phyloP scores from a whole-genome alignment of 2,888 invertebrate species.

The Parnassius orleans region DNA sequence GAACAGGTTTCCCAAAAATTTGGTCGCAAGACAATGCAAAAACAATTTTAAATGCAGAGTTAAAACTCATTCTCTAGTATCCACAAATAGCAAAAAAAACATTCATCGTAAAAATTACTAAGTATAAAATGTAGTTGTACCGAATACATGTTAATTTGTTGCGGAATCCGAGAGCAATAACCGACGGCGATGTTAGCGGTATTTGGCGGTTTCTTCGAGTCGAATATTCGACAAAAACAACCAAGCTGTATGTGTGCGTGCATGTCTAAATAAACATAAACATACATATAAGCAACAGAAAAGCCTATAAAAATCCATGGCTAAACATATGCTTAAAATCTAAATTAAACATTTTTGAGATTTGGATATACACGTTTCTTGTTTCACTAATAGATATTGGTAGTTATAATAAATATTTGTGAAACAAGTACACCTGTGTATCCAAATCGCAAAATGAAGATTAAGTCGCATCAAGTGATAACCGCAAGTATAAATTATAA shows the following conservation, averaged over 20 bases:
- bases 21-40: background rate
- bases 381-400: no score
- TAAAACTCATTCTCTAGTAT: slow-evolving; percentile 28
- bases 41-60: slow-evolving; percentile 2
- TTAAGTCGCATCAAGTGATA: no score
- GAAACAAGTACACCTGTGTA: no score
- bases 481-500: no score
- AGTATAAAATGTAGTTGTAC: slow-evolving; percentile 75
- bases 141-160: slow-evolving; percentile 81
- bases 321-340: no score
- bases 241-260: slow-evolving; percentile 48
- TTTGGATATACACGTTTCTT: no score
- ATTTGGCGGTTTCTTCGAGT: slow-evolving; percentile 74
- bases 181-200: slow-evolving; percentile 75
- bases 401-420: no score
- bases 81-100: slow-evolving; percentile 42
- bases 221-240: slow-evolving; percentile 76
- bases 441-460: no score
- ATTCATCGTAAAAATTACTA: slow-evolving; percentile 66
- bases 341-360: no score
- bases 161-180: slow-evolving; percentile 80
- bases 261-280: slow-evolving; percentile 30
- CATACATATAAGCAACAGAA: slow-evolving; percentile 39
- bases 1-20: no score
- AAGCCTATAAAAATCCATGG: no score